A percentile compares a stretch with the other conserved stretches of the same genome.
phyloP scores from a whole-genome alignment of 2,113 vertebrate species.

The Stercorarius parasiticus region DNA sequence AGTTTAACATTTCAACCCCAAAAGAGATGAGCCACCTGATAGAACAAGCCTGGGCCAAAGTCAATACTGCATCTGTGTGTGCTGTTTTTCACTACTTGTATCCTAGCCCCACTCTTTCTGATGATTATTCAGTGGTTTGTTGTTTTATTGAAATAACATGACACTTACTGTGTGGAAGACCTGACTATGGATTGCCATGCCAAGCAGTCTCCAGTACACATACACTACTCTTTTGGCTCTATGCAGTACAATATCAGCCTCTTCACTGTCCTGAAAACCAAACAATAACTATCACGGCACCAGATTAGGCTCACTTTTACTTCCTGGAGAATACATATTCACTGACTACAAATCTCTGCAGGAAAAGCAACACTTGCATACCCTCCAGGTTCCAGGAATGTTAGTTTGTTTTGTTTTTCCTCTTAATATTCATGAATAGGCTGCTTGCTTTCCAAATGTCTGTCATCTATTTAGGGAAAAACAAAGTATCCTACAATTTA shows the following conservation, averaged over 20 bases:
- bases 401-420: background rate
- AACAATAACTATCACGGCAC: background rate
- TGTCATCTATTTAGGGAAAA: background rate
- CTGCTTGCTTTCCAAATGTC: background rate
- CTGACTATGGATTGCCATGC: background rate
- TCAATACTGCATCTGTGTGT: background rate
- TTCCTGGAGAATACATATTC: background rate
- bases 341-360: background rate
- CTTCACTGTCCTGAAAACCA: background rate
- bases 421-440: background rate
- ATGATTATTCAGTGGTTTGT: background rate
- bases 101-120: background rate
- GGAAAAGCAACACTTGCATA: background rate
- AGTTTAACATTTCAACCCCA: background rate
- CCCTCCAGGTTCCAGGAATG: background rate
- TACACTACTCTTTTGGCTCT: background rate
- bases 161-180: background rate
- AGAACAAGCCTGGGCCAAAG: background rate
- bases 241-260: background rate
- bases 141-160: background rate
- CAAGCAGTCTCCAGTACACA: background rate
- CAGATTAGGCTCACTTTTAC: background rate
- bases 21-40: background rate
- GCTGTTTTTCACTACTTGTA: background rate
- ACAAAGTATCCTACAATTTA: background rate